Percentiles rank a stretch among this genome's conserved stretches.
phyloP scores from a whole-genome alignment of 2,797 vertebrate genomes.

The Crax fasciolata region DNA sequence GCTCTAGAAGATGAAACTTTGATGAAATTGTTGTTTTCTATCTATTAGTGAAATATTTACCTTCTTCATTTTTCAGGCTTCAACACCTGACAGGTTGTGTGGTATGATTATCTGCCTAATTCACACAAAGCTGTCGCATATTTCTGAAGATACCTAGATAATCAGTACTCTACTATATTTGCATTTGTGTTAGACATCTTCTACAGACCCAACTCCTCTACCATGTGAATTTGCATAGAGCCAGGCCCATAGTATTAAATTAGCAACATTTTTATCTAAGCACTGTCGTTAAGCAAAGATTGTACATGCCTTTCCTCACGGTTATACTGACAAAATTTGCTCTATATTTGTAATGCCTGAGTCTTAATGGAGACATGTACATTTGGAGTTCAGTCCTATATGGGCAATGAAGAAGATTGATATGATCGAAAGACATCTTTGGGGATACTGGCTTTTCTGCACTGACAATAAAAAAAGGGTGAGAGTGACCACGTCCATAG shows the following conservation, averaged over 20 bases:
- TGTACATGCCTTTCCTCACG: background rate
- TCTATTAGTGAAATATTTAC: background rate
- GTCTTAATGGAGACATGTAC: background rate
- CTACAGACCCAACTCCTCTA: background rate
- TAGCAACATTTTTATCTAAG: background rate
- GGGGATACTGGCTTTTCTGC: background rate
- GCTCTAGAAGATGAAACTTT: background rate
- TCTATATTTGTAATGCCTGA: background rate
- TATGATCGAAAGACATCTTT: background rate
- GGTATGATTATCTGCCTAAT: background rate
- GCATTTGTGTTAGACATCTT: background rate
- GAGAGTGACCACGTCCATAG: background rate
- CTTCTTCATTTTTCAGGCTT: background rate
- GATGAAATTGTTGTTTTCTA: background rate
- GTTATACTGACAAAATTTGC: background rate
- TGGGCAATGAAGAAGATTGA: background rate
- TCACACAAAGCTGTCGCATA: background rate
- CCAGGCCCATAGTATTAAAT: background rate
- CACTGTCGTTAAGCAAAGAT: background rate
- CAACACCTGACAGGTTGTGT: background rate
- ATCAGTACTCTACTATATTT: background rate
- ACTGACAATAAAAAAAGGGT: background rate
- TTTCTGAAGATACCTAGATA: background rate
- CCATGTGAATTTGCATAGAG: background rate
- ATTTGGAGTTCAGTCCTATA: background rate